A percentile compares a stretch with the other conserved stretches of the same genome.
Conservation (phyloP, 2,113 vertebrate species). For the Coracopsis vasa region DNA sequence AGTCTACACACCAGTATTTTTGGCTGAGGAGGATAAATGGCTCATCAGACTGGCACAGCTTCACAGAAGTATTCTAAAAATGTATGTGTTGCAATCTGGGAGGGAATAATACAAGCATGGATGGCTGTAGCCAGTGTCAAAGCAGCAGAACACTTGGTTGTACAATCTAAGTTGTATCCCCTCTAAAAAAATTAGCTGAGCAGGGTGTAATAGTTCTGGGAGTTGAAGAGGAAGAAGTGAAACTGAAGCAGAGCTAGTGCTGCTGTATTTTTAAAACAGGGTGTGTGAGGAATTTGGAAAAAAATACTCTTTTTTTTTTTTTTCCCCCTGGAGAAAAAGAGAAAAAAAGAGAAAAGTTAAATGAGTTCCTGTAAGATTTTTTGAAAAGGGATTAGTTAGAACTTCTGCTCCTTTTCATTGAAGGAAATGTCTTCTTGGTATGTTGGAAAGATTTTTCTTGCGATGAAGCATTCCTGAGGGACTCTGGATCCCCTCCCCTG, state of each 20-base stretch:
- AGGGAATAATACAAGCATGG: not conserved
- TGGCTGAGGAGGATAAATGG: not conserved
- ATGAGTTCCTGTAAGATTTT: not conserved
- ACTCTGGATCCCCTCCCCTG: not conserved
- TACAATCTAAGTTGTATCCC: not conserved
- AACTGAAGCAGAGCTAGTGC: not conserved
- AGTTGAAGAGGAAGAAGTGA: not conserved
- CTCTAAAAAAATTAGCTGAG: not conserved
- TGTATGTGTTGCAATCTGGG: not conserved
- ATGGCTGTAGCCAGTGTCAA: not conserved
- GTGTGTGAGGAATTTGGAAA: not conserved
- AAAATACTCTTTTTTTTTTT: not conserved
- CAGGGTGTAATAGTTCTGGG: not conserved
- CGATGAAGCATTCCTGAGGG: not conserved
- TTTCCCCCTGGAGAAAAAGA: not conserved
- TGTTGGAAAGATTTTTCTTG: not conserved
- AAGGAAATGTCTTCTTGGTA: not conserved
- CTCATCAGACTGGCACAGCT: not conserved
- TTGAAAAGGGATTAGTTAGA: not conserved
- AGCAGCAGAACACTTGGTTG: not conserved
- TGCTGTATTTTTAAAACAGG: not conserved
- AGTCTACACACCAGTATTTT: not conserved
- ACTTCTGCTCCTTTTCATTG: not conserved
- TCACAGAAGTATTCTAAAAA: constrained; percentile 3
- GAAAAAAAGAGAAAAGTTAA: too few relatives aligned